Conservation (phyloP, 53 echinoderm and acorn worm species). For the Henricia sp. region DNA sequence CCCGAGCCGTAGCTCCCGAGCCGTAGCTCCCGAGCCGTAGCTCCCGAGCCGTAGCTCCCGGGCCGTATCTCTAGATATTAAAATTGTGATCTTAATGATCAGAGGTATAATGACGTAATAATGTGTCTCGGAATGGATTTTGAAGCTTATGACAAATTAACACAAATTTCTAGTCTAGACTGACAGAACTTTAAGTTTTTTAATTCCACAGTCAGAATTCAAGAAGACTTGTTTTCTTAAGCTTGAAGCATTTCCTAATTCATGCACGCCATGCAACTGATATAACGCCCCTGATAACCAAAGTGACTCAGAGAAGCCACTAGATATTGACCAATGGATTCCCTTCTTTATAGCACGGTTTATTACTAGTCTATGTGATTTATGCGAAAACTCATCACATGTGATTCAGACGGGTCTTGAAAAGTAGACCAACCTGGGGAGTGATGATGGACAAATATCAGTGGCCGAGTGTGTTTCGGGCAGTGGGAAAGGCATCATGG, state of each 20-base stretch:
- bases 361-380: conserved; percentile 13
- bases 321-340: conserved; percentile 11
- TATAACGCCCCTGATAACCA: conserved; percentile 25
- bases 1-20: no score
- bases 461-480: background rate
- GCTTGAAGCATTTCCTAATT: no score
- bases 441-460: conserved; percentile 37
- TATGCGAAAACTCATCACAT: conserved; percentile 27
- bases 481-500: background rate
- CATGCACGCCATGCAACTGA: background rate
- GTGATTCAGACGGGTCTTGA: background rate
- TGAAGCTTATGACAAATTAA: background rate
- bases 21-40: no score
- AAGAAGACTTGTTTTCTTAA: no score
- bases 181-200: background rate
- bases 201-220: no score
- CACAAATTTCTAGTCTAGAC: background rate
- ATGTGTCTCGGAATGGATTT: background rate
- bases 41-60: no score
- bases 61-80: no score
- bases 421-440: conserved; percentile 20
- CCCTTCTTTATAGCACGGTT: background rate
- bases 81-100: no score
- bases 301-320: conserved; percentile 23
- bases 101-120: background rate